These are phyloP conservation scores for Herminia tarsipennalis DNA, from an alignment of 2,888 invertebrate genomes.

Conservation along the genomic window DNA sequence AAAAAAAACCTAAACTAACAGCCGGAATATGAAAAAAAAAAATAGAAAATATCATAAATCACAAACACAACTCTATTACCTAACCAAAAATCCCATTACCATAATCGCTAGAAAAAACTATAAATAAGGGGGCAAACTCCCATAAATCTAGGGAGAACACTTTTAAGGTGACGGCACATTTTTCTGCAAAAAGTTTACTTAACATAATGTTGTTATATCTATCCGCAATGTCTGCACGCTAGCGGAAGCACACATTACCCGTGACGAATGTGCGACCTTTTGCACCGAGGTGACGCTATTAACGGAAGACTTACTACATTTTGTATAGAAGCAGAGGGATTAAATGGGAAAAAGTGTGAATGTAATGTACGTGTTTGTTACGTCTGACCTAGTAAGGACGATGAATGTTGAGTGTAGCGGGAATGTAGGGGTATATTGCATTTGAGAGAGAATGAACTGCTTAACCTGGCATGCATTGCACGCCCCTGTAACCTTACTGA, in stretches of 20 bases:
- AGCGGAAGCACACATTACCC: constrained; percentile 16
- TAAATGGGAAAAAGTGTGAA: not conserved
- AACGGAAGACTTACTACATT: constrained; percentile 10
- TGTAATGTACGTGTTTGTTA: not conserved
- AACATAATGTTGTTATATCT: not conserved
- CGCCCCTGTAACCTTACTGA: too few relatives aligned
- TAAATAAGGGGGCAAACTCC: too few relatives aligned
- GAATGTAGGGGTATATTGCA: too few relatives aligned
- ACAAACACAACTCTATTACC: not conserved
- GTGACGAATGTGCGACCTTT: constrained; percentile 12
- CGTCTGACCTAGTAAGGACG: constrained; percentile 4
- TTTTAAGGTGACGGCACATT: not conserved
- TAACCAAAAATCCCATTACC: too few relatives aligned
- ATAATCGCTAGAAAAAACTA: not conserved
- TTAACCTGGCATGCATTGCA: too few relatives aligned
- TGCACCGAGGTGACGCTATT: constrained; percentile 5
- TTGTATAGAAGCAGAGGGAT: not conserved
- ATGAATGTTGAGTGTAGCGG: not conserved
- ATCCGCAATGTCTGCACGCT: constrained; percentile 16
- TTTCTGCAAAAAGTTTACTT: not conserved
- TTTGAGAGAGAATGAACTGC: too few relatives aligned
- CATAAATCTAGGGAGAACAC: not conserved
- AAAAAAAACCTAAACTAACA: too few relatives aligned
- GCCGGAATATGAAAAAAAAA: too few relatives aligned
- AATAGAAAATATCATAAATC: not conserved